Base-by-base conservation (phyloP, 2,888 invertebrate genomes). In the Synergus itoensis region DNA sequence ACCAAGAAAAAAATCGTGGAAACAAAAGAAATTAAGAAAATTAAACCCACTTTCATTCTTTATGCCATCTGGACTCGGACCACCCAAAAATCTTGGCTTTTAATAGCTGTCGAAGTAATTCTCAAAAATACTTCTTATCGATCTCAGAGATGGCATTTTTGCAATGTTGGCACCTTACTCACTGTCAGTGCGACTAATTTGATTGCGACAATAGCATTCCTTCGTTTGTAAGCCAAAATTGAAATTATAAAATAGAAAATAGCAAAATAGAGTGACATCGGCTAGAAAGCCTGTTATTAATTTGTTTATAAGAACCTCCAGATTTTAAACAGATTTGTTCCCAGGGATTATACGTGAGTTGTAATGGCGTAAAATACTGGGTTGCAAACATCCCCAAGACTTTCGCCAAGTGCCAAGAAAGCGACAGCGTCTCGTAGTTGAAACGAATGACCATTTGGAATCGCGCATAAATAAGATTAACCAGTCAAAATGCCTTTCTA, bases 401-500 rank as follows among this genome's bases (percentile, higher is more conserved):
- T 69, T 69, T 28, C 45, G 16, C 16, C 28, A 73, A 73, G 73
- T 73, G 73, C 73, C 73, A 73, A 73, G 73, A 73, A 73, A 73
- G 40, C 53, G 73, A 73, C 73, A 73, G 73, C 18, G 73, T 73
- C 73, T 73, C 73, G 53, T 73, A 36, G 11, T 73, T 57, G 73
- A 73, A 57, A 73, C 36, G 53, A 53, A 73, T 73, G 53, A 53
- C 73, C 73, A 73, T 73, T 73, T 73, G 53, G 53, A 73, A 73
- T 73, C 53, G 28, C 73, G 28, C 73, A 73, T 57, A 73, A 73
- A 73, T 73, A 73, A 73, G 73, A 73, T 73, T 9, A 73, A n/a
- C 73, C 53, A 73, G 73, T 73, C 40, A 53, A 73, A 53, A 73
- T 73, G 73, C 73, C 53, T 73, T 73, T 73, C 73, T 73, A 73